A percentile compares a stretch with the other conserved stretches of the same genome.
These are phyloP conservation scores for Platycheirus albimanus DNA, from an alignment of 2,888 invertebrate genomes.

Conservation along the genomic window DNA sequence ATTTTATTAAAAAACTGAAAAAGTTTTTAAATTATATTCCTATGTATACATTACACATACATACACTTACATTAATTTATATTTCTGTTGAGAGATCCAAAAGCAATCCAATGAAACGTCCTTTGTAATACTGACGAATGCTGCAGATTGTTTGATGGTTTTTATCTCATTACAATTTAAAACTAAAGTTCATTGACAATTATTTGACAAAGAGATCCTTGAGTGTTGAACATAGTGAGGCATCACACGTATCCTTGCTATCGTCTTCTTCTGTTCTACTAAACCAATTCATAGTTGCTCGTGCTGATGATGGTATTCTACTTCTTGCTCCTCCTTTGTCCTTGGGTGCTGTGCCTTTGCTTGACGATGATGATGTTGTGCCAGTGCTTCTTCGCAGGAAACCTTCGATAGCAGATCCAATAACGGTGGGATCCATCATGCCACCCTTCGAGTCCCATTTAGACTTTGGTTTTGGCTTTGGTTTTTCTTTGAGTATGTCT, in stretches of 20 bases:
- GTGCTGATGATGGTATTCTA: constrained; percentile 79
- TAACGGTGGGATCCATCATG: constrained; percentile 90
- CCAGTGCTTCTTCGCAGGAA: constrained; percentile 86
- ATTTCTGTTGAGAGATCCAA: background rate
- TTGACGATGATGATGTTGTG: constrained; percentile 79
- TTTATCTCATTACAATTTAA: constrained; percentile 76
- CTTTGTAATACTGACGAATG: background rate
- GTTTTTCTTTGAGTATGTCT: constrained; percentile 82
- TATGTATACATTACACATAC: constrained; percentile 28
- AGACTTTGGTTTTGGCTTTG: constrained; percentile 80
- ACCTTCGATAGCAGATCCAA: constrained; percentile 93
- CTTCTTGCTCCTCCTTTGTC: constrained; percentile 78
- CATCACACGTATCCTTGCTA: constrained; percentile 88
- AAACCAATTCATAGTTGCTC: constrained; percentile 84
- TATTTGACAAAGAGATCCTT: constrained; percentile 95
- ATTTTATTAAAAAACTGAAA: background rate
- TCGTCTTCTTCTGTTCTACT: constrained; percentile 88
- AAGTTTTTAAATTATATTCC: background rate
- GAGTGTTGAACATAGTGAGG: constrained; percentile 91
- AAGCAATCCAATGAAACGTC: constrained; percentile 8
- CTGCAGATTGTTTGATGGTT: constrained; percentile 1
- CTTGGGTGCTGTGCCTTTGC: constrained; percentile 83
- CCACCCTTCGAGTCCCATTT: constrained; percentile 83
- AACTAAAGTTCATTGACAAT: constrained; percentile 79
- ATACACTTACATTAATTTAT: constrained; percentile 24